Base-by-base conservation (phyloP, 1,140 invertebrate genomes). In the Delia radicum region DNA sequence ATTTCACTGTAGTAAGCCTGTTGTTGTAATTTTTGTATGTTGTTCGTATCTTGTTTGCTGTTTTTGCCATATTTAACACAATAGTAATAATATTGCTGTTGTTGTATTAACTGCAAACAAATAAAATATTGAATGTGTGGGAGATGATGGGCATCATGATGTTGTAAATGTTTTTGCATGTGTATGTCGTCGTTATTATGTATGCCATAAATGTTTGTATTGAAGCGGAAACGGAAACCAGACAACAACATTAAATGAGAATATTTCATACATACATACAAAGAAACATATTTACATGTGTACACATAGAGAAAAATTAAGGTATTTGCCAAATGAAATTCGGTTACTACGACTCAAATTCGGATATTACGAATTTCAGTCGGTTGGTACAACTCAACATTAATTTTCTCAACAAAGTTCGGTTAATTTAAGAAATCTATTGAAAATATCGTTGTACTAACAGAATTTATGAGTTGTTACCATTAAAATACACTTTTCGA, bases 11-110 rank as follows among this genome's bases (percentile, higher is more conserved):
- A n/a, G n/a, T n/a, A n/a, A n/a, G n/a, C n/a, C n/a, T n/a, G n/a
- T n/a, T n/a, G n/a, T n/a, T n/a, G n/a, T n/a, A n/a, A n/a, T n/a
- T n/a, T n/a, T n/a, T n/a, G n/a, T n/a, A n/a, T n/a, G n/a, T n/a
- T n/a, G n/a, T n/a, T n/a, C n/a, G n/a, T n/a, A n/a, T n/a, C n/a
- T 71, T 42, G 74, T 77, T 55, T 72, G 78, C 12, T 71, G 75
- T 62, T 55, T 46, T 63, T 77, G 75, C 24, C 63, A 62, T 24
- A 37, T 71, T 71, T n/a, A 33, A 79, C 27, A 46, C 28, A 73
- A 63, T 33, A 74, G 42, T 73, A 79, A 76, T 31, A 71, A 37
- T 71, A n/a, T n/a, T n/a, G 63, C 27, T 26, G 21, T 10, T 7
- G 28, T 21, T 21, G 29, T 71, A 71, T 71, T 42, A 37, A n/a